These are phyloP conservation scores for Pristionchus fissidentatus DNA, from an alignment of 2,888 invertebrate species.

Conservation along the genomic window DNA sequence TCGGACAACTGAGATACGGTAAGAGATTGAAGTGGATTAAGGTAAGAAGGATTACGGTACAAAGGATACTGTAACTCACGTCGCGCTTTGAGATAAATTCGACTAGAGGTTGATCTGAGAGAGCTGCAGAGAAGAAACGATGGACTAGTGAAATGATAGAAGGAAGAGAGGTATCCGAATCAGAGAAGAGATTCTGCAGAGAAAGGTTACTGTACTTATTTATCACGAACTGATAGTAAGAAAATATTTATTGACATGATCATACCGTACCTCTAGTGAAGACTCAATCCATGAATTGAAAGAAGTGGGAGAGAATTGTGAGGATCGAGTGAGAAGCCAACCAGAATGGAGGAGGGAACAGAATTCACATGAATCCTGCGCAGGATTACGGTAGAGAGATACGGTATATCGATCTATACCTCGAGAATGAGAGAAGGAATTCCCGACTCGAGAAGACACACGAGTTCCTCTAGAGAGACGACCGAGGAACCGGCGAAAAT, in stretches of 20 bases:
- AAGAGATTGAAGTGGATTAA: neutral
- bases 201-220: neutral
- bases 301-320: slow-evolving; percentile 33
- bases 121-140: slow-evolving; percentile 34
- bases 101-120: slow-evolving; percentile 23
- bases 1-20: slow-evolving; percentile 51
- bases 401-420: too few relatives aligned
- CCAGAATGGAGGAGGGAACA: slow-evolving; percentile 67
- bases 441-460: slow-evolving; percentile 68
- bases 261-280: neutral
- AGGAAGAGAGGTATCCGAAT: slow-evolving; percentile 22
- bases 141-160: slow-evolving; percentile 14
- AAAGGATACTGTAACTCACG: neutral
- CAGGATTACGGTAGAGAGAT: neutral
- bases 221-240: neutral
- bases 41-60: neutral
- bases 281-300: slow-evolving; percentile 45
- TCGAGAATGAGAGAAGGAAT: slow-evolving; percentile 69
- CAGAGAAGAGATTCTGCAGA: slow-evolving; percentile 34
- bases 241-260: neutral
- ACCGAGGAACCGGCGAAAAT: slow-evolving; percentile 65
- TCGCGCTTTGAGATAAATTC: slow-evolving; percentile 21
- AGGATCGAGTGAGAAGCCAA: slow-evolving; percentile 55
- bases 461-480: slow-evolving; percentile 65
- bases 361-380: slow-evolving; percentile 70